Evolutionary conservation across 2,113 vertebrate genomes (phyloP).

Genomic region (Brachyistius frenatus): DNA sequence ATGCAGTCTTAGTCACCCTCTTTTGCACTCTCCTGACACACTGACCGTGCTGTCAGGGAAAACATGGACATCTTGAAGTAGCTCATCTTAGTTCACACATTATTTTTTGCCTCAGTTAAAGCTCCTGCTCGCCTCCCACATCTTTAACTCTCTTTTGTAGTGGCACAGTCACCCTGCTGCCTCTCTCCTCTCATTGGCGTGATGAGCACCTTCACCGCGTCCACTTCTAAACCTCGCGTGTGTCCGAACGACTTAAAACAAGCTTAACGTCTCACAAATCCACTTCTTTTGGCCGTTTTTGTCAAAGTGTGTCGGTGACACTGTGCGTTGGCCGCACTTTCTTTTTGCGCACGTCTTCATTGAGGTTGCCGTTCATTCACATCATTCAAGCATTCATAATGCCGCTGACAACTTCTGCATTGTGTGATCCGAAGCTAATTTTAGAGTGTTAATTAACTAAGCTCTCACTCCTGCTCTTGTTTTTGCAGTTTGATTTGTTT

Average conservation of each 20-base stretch:
- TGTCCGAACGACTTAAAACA: background rate
- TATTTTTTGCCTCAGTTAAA: constrained; percentile 22
- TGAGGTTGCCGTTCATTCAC: constrained; percentile 44
- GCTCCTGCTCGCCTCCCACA: constrained; percentile 33
- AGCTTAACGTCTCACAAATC: background rate
- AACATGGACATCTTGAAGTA: constrained; percentile 29
- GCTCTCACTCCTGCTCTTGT: constrained; percentile 51
- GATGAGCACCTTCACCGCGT: background rate
- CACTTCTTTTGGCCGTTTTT: background rate
- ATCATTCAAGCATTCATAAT: constrained; percentile 49
- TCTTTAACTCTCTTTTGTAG: constrained; percentile 25
- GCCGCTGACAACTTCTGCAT: constrained; percentile 44
- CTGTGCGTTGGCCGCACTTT: background rate
- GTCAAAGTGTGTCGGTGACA: background rate
- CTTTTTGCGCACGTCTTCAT: background rate
- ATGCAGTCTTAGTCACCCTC: constrained; percentile 12
- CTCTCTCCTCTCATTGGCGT: constrained; percentile 1
- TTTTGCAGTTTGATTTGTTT: constrained; percentile 62
- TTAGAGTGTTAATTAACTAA: constrained; percentile 71
- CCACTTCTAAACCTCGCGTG: constrained; percentile 11
- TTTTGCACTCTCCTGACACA: constrained; percentile 37
- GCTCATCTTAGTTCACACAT: constrained; percentile 43
- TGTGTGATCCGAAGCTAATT: constrained; percentile 65
- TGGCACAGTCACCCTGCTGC: background rate
- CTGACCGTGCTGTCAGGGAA: constrained; percentile 11